A percentile compares a stretch with the other conserved stretches of the same genome.
These are phyloP conservation scores for Dinothrombium tinctorium DNA, from an alignment of 1,140 invertebrate species.

Conservation along the genomic window DNA sequence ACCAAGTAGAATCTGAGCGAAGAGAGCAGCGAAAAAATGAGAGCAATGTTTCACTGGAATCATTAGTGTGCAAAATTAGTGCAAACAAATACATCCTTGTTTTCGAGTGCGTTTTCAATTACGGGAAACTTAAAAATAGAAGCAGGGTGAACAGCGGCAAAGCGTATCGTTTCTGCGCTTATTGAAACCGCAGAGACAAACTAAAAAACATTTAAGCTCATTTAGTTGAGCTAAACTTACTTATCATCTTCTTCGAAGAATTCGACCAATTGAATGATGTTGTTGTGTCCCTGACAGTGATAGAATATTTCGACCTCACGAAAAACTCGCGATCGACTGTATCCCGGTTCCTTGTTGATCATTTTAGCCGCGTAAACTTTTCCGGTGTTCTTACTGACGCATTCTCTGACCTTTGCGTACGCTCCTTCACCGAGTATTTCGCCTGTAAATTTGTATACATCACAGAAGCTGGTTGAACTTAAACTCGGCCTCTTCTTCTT, in stretches of 20 bases:
- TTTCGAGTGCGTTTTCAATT: no score
- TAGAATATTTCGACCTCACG: slow-evolving; percentile 96
- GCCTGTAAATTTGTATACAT: slow-evolving; percentile 79
- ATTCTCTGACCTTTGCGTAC: slow-evolving; percentile 78
- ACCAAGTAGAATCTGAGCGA: slow-evolving; percentile 60
- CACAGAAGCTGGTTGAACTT: slow-evolving; percentile 30
- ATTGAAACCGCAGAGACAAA: no score
- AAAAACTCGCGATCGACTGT: slow-evolving; percentile 74
- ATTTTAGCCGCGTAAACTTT: slow-evolving; percentile 85
- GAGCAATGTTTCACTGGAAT: no score
- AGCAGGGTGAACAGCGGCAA: no score
- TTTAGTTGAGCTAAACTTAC: slow-evolving; percentile 14
- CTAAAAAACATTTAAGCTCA: no score
- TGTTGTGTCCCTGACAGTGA: slow-evolving; percentile 82
- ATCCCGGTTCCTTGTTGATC: slow-evolving; percentile 80
- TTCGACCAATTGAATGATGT: slow-evolving; percentile 89
- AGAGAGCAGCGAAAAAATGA: background rate
- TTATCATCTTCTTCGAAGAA: slow-evolving; percentile 83
- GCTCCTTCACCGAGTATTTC: slow-evolving; percentile 86
- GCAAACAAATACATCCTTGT: no score
- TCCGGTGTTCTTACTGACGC: slow-evolving; percentile 64
- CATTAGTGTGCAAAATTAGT: no score
- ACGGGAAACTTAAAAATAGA: no score
- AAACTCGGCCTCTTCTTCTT: no score
- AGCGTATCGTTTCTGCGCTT: no score